These are phyloP conservation scores for Acanthopagrus latus DNA, from an alignment of 2,797 vertebrate species.

Conservation along the genomic window DNA sequence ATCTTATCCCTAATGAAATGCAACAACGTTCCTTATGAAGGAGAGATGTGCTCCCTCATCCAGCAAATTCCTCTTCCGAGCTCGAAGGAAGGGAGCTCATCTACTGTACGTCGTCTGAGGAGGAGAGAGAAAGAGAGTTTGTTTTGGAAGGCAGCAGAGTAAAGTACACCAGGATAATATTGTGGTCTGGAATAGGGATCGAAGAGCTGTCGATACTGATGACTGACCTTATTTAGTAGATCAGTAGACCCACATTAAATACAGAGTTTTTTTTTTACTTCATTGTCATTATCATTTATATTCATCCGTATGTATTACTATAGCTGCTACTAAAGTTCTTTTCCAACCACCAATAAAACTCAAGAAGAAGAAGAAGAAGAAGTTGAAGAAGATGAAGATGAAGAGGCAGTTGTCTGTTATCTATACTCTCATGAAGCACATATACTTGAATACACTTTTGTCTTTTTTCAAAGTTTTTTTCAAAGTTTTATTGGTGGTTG, in stretches of 20 bases:
- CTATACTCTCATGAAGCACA: too few species aligned
- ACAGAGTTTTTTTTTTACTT: background rate
- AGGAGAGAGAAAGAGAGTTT: slow-evolving; percentile 29
- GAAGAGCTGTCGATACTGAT: background rate
- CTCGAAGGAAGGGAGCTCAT: slow-evolving; percentile 57
- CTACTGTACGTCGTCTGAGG: slow-evolving; percentile 48
- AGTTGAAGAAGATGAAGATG: too few species aligned
- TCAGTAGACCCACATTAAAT: background rate
- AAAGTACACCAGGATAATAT: slow-evolving; percentile 10
- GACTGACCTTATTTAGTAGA: slow-evolving; percentile 13
- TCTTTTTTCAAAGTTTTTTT: too few species aligned
- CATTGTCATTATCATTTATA: background rate
- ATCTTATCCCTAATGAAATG: slow-evolving; percentile 86
- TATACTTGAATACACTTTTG: too few species aligned
- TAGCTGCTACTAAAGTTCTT: too few species aligned
- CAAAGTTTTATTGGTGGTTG: too few species aligned
- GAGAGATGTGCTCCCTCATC: slow-evolving; percentile 80
- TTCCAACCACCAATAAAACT: too few species aligned
- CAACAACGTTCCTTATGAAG: slow-evolving; percentile 80
- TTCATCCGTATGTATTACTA: background rate
- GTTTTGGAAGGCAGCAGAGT: slow-evolving; percentile 17
- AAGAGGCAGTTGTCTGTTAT: too few species aligned
- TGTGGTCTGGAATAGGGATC: background rate
- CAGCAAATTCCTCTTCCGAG: slow-evolving; percentile 77
- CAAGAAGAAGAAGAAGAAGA: too few species aligned